Evolutionary conservation across 1,140 invertebrate species (phyloP), one percentile per base, ranked within the genome.

Genomic region (Trachymyrmex cornetzi): DNA sequence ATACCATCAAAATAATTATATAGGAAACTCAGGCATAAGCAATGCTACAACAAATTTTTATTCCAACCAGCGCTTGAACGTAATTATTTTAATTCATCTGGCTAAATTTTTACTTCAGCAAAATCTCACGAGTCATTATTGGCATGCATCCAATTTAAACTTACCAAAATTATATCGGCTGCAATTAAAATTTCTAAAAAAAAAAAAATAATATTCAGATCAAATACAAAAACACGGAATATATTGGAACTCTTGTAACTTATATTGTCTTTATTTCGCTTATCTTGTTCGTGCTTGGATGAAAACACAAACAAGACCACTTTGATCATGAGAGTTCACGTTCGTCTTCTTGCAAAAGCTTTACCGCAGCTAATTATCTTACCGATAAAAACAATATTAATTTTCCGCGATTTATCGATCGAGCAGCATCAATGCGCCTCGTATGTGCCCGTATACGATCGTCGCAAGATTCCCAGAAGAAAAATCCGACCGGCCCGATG

Each of bases 371-470:
- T 91, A 91, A 91, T 91, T 91, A 91, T 48, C 90, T 75, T 57
- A 34, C 44, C 71, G 53, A 80, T 87, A 91, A 91, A 89, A 91
- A 91, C 89, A 34, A 91, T 91, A 89, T 91, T 91, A 91, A 91
- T 91, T 91, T 87, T 64, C 81, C 77, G 63, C 57, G 66, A 66
- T 85, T 71, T 87, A 86, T 69, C 44, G 64, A 57, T 57, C 55
- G 61, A 38, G 48, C 67, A 48, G 34, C 53, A 12, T 53, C 44
- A 19, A 53, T 16, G 53, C 16, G 57, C 38, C 63, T 55, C 53
- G 53, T 80, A 44, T 14, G 61, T 19, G 14, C 4, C 3, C 12
- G 4, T 22, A 48, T 59, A 57, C 22, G 24, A 16, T 72, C 55
- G 38, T 82, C 64, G 77, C 48, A 16, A 7, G n/a, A 48, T 19